These are phyloP conservation scores for human DNA, from an alignment of 2,113 vertebrate genomes.

Conservation along the genomic window DNA sequence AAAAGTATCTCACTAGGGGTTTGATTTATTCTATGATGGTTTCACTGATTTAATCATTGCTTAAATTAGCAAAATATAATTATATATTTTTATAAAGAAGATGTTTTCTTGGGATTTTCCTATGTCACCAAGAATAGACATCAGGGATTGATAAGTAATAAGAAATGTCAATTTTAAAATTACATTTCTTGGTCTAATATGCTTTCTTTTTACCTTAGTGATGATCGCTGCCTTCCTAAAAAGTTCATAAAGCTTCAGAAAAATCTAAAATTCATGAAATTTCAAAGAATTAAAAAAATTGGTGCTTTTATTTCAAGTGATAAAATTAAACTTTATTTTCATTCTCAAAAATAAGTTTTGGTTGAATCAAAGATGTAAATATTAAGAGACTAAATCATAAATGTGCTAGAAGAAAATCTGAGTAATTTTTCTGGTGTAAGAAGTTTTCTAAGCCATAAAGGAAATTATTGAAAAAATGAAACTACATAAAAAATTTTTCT, in stretches of 20 bases:
- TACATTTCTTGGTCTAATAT: background rate
- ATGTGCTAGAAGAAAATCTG: slow-evolving; percentile 38
- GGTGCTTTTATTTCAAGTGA: slow-evolving; percentile 2
- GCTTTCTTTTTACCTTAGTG: background rate
- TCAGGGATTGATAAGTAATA: slow-evolving; percentile 51
- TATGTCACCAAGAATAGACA: slow-evolving; percentile 57
- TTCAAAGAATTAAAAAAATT: background rate
- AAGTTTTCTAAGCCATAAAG: background rate
- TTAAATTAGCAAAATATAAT: slow-evolving; percentile 71
- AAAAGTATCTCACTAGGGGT: slow-evolving; percentile 68
- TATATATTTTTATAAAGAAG: slow-evolving; percentile 65
- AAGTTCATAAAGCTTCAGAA: background rate
- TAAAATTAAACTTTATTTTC: slow-evolving; percentile 19
- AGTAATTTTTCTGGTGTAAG: background rate
- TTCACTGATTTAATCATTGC: slow-evolving; percentile 71
- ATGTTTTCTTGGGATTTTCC: slow-evolving; percentile 56
- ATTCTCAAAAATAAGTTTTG: background rate
- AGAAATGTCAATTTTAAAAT: slow-evolving; percentile 55
- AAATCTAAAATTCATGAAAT: background rate
- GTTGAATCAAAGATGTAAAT: background rate
- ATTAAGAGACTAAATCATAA: slow-evolving; percentile 6
- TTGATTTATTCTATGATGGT: slow-evolving; percentile 72
- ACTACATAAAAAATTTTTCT: background rate
- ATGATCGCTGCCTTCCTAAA: slow-evolving; percentile 33
- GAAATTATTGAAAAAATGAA: background rate